These are phyloP conservation scores for Sphaerodactylus townsendi DNA, from an alignment of 2,113 vertebrate species.

Conservation along the genomic window DNA sequence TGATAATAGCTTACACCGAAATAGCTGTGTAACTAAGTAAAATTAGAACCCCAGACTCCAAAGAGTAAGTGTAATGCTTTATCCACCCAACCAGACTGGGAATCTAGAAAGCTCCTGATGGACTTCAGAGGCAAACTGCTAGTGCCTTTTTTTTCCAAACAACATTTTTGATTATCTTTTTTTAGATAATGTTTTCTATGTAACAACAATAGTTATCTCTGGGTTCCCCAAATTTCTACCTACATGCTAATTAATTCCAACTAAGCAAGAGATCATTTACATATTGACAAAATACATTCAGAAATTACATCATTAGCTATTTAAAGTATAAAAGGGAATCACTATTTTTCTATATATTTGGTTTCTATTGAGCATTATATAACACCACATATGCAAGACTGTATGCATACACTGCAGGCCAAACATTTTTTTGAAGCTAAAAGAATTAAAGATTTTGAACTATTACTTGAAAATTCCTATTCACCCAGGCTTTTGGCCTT, in stretches of 20 bases:
- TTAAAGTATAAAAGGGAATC: background rate
- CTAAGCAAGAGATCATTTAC: accelerated
- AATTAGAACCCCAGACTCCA: background rate
- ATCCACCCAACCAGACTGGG: too few species aligned
- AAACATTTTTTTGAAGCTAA: background rate
- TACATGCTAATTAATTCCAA: background rate
- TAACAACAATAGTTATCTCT: background rate
- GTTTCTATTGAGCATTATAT: background rate
- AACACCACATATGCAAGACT: background rate
- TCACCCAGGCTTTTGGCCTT: too few species aligned
- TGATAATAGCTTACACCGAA: background rate
- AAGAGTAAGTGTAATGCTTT: too few species aligned
- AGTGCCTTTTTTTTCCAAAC: background rate
- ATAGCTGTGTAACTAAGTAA: too few species aligned
- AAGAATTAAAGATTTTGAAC: background rate
- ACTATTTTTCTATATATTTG: too few species aligned
- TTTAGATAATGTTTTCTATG: background rate
- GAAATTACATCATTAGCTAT: background rate
- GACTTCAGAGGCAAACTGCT: background rate
- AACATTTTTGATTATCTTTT: too few species aligned
- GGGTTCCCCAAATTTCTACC: background rate
- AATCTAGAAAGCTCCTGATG: background rate
- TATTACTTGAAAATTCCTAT: background rate
- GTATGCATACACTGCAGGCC: background rate
- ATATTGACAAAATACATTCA: background rate